phyloP scores from a whole-genome alignment of 2,113 vertebrate genomes.

The Pachypanchax playfairii region DNA sequence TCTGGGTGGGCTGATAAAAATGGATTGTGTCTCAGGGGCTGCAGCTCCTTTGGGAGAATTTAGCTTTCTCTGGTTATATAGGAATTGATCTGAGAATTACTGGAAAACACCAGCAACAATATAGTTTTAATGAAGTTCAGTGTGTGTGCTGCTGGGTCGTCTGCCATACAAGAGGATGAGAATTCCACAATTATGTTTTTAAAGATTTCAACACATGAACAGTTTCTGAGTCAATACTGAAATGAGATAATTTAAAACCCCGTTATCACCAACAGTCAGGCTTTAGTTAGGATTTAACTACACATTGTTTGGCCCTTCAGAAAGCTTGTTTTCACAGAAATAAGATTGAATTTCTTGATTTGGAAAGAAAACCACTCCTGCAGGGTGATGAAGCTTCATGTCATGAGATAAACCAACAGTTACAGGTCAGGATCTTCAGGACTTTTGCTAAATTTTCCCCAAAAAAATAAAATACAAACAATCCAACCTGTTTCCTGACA shows the following conservation, averaged over 20 bases:
- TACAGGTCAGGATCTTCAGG: no score
- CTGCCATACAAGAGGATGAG: slow-evolving; percentile 5
- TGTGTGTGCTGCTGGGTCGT: slow-evolving; percentile 18
- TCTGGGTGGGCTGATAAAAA: slow-evolving; percentile 58
- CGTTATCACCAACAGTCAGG: slow-evolving; percentile 39
- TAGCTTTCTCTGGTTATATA: slow-evolving; percentile 30
- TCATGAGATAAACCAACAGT: no score
- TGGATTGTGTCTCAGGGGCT: slow-evolving; percentile 48
- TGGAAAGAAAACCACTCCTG: not conserved
- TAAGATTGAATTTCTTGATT: slow-evolving; percentile 23
- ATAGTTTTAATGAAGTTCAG: slow-evolving; percentile 52
- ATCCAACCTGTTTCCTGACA: no score
- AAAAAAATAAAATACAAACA: no score
- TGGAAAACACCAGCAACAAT: slow-evolving; percentile 32
- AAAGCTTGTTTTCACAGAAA: not conserved
- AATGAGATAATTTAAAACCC: slow-evolving; percentile 54
- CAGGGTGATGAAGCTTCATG: no score
- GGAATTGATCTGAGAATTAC: slow-evolving; percentile 34
- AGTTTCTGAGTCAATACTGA: slow-evolving; percentile 27
- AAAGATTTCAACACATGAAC: slow-evolving; percentile 62
- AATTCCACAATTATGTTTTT: slow-evolving; percentile 51
- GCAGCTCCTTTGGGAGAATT: slow-evolving; percentile 40
- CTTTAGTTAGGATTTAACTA: slow-evolving; percentile 36
- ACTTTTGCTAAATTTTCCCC: no score
- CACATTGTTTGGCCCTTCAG: slow-evolving; percentile 1